phyloP scores from a whole-genome alignment of 1,140 invertebrate genomes.

The Phthorimaea operculella region DNA sequence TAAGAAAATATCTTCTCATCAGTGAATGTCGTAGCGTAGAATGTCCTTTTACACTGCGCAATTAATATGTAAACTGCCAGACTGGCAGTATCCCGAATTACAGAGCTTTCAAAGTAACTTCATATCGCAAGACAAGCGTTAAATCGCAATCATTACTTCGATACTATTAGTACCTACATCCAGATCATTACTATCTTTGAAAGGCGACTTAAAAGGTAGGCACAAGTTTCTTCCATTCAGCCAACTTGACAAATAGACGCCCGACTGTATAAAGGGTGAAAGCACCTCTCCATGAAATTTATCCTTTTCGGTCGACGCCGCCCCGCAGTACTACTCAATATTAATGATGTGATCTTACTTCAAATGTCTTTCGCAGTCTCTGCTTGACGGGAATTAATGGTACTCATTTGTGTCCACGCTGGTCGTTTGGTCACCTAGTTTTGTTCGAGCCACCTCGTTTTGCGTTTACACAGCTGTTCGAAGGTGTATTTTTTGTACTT shows the following conservation, averaged over 20 bases:
- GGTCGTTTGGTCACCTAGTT: slow-evolving; percentile 34
- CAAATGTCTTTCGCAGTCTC: slow-evolving; percentile 52
- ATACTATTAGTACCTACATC: slow-evolving; percentile 5
- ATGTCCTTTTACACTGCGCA: no score
- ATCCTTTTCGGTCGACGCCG: slow-evolving; percentile 33
- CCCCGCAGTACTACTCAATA: slow-evolving; percentile 46
- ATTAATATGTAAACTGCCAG: no score
- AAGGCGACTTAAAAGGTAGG: not conserved
- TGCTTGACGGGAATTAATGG: slow-evolving; percentile 59
- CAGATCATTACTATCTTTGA: slow-evolving; percentile 14
- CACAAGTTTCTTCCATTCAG: not conserved
- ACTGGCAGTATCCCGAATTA: no score
- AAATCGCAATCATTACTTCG: slow-evolving; percentile 29
- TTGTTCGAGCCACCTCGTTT: not conserved
- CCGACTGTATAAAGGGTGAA: slow-evolving; percentile 53
- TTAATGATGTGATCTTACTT: slow-evolving; percentile 65
- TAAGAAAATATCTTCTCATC: no score
- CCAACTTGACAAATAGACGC: slow-evolving; percentile 37
- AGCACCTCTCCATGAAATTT: slow-evolving; percentile 53
- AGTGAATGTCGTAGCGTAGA: no score
- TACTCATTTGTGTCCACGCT: slow-evolving; percentile 44
- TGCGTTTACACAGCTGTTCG: not conserved
- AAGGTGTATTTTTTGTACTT: no score
- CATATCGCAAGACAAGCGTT: slow-evolving; percentile 26
- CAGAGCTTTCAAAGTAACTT: not conserved